These are phyloP conservation scores for Sturmia bella DNA, from an alignment of 2,888 invertebrate genomes.

Conservation along the genomic window DNA sequence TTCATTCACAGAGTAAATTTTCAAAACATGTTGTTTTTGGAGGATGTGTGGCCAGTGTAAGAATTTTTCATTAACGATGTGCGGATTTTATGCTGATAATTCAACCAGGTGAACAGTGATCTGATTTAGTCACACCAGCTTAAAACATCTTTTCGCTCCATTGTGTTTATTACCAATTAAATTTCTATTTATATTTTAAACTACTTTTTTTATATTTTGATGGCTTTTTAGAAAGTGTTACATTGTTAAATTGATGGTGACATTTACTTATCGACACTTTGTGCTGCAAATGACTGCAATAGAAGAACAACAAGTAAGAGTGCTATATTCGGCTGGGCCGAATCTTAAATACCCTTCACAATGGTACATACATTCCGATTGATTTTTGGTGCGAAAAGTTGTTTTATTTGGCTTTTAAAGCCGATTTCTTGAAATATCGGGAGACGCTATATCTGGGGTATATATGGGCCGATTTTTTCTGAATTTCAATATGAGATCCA, in stretches of 20 bases:
- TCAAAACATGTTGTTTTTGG: not conserved
- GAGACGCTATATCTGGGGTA: no score
- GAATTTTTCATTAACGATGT: constrained; percentile 3
- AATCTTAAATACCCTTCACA: no score
- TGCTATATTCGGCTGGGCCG: no score
- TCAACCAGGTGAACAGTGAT: constrained; percentile 30
- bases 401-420: no score
- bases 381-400: no score
- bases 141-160: constrained; percentile 2
- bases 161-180: constrained; percentile 42
- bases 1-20: constrained; percentile 53
- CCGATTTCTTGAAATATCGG: no score
- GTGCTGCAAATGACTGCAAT: constrained; percentile 1
- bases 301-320: constrained; percentile 13
- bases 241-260: constrained; percentile 62
- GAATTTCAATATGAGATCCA: no score
- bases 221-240: constrained; percentile 52
- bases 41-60: not conserved
- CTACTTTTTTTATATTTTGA: constrained; percentile 42
- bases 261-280: constrained; percentile 55
- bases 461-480: no score
- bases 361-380: no score
- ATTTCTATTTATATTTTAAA: constrained; percentile 52
- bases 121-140: not conserved
- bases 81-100: constrained; percentile 14